Evolutionary conservation across 2,888 invertebrate species (phyloP).

Genomic region (Latheticus oryzae): DNA sequence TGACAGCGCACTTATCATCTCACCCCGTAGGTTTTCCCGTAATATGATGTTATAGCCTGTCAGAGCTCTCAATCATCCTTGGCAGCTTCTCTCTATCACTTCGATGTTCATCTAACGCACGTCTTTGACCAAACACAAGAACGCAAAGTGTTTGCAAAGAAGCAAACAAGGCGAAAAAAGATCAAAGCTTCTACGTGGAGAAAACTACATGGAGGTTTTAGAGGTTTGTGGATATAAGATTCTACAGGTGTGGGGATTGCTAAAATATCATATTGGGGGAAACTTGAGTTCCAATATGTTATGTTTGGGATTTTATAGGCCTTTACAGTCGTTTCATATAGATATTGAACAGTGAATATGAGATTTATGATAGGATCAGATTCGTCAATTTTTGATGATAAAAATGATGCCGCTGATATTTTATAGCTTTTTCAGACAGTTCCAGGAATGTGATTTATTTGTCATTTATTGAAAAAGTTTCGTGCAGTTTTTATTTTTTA

Average conservation of each 20-base stretch:
- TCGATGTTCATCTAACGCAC: conserved; percentile 37
- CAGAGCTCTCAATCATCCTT: conserved; percentile 64
- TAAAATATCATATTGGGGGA: conserved; percentile 64
- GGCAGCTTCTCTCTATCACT: conserved; percentile 59
- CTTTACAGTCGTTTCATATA: conserved; percentile 60
- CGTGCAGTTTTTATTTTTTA: too few relatives aligned
- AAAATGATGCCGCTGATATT: too few relatives aligned
- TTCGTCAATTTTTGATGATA: conserved; percentile 25
- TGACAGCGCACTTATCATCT: conserved; percentile 64
- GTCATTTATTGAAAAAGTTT: too few relatives aligned
- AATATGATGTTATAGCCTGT: conserved; percentile 67
- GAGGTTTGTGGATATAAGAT: conserved; percentile 52
- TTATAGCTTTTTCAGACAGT: too few relatives aligned
- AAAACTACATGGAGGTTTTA: conserved; percentile 18
- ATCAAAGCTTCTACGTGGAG: conserved; percentile 23
- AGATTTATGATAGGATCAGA: conserved; percentile 52
- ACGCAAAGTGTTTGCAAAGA: conserved; percentile 4
- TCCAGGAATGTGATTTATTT: too few relatives aligned
- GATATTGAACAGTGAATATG: conserved; percentile 58
- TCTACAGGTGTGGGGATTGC: conserved; percentile 63
- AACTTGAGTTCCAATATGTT: conserved; percentile 61
- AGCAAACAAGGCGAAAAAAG: conserved; percentile 17
- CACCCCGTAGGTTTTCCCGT: conserved; percentile 59
- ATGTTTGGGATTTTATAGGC: conserved; percentile 61
- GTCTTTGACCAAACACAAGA: conserved; percentile 19